These are phyloP conservation scores for Rhaphigaster nebulosa DNA, from an alignment of 2,888 invertebrate species.

Conservation along the genomic window DNA sequence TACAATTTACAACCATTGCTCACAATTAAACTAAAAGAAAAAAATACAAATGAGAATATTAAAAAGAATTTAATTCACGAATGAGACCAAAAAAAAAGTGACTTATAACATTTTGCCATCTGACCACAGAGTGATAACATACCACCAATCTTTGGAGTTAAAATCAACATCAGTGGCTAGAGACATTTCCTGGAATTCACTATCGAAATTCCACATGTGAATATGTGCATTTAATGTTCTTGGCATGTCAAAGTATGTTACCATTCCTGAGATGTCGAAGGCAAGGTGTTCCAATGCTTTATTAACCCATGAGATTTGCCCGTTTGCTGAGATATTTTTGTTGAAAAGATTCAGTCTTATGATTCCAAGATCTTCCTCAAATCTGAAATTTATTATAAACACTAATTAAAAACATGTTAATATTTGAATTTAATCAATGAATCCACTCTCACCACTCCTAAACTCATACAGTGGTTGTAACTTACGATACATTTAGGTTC, in stretches of 20 bases:
- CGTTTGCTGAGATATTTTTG: constrained; percentile 66
- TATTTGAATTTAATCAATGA: not conserved
- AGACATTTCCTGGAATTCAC: constrained; percentile 71
- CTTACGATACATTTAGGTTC: constrained; percentile 62
- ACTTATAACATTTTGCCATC: no score
- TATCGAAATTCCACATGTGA: constrained; percentile 71
- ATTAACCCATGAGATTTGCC: constrained; percentile 72
- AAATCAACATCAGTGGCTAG: constrained; percentile 73
- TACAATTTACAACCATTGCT: no score
- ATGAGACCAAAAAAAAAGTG: no score
- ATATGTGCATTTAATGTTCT: constrained; percentile 63
- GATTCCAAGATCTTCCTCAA: constrained; percentile 70
- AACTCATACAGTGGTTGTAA: not conserved
- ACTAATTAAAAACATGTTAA: not conserved
- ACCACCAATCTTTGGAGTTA: constrained; percentile 72
- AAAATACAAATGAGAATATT: no score
- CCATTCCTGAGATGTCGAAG: constrained; percentile 70
- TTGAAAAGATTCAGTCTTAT: constrained; percentile 58
- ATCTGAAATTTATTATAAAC: constrained; percentile 64
- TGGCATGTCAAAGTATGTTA: constrained; percentile 67
- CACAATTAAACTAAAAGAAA: no score
- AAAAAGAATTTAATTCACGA: no score
- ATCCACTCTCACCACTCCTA: not conserved
- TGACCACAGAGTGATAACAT: no score
- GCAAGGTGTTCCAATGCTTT: constrained; percentile 72